A percentile compares a stretch with the other conserved stretches of the same genome.
phyloP scores from a whole-genome alignment of 2,888 invertebrate genomes.

The Diabrotica balteata region DNA sequence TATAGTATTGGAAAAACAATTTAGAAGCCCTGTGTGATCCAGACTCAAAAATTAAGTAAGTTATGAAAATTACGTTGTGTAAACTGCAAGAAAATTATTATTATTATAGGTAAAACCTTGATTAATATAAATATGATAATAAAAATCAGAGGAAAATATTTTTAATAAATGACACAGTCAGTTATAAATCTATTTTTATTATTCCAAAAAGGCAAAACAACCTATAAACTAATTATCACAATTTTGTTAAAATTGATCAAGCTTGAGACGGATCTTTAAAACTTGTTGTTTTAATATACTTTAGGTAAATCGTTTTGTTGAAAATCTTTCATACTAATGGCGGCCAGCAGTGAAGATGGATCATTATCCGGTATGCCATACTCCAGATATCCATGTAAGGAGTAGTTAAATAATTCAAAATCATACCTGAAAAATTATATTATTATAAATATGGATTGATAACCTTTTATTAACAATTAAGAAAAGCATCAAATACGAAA shows the following conservation, averaged over 20 bases:
- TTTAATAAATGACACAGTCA: too few relatives aligned
- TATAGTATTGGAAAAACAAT: too few relatives aligned
- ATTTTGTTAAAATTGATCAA: slow-evolving; percentile 24
- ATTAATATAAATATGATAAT: too few relatives aligned
- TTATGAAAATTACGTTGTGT: too few relatives aligned
- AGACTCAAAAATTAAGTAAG: too few relatives aligned
- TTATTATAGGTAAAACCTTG: too few relatives aligned
- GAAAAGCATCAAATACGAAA: too few relatives aligned
- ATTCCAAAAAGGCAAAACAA: slow-evolving; percentile 28
- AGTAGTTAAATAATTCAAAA: slow-evolving; percentile 87
- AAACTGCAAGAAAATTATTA: too few relatives aligned
- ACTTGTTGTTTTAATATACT: slow-evolving; percentile 28
- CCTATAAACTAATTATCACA: slow-evolving; percentile 30
- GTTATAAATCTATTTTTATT: slow-evolving; percentile 16
- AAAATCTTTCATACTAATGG: slow-evolving; percentile 53
- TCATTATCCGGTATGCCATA: slow-evolving; percentile 62
- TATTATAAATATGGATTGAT: neutral
- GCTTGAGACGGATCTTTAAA: slow-evolving; percentile 12
- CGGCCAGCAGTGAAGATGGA: slow-evolving; percentile 54
- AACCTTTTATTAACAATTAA: too few relatives aligned
- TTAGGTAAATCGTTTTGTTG: slow-evolving; percentile 35
- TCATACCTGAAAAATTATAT: slow-evolving; percentile 72
- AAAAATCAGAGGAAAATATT: too few relatives aligned
- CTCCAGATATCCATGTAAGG: slow-evolving; percentile 73
- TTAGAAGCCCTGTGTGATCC: too few relatives aligned